These are phyloP conservation scores for Petromus typicus DNA, from an alignment of 2,113 vertebrate species.

Conservation along the genomic window DNA sequence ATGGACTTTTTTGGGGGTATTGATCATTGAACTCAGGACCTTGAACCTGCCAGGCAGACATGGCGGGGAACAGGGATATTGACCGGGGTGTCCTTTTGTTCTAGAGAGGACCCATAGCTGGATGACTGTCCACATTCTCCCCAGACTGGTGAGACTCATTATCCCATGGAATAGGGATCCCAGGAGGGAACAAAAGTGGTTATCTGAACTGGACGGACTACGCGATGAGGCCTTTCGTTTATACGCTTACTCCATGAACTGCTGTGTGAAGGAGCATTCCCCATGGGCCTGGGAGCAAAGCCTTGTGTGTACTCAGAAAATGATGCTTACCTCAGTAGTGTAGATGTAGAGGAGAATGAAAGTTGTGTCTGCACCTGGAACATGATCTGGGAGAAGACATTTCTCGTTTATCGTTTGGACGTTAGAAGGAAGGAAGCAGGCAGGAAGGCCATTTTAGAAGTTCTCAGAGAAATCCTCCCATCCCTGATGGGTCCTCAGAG, in stretches of 20 bases:
- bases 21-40: too few species aligned
- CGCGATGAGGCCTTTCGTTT: background rate
- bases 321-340: background rate
- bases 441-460: constrained; percentile 5
- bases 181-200: background rate
- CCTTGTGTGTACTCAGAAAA: background rate
- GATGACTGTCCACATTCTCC: background rate
- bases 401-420: background rate
- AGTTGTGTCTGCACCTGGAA: background rate
- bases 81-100: background rate
- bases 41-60: too few species aligned
- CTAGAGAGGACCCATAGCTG: background rate
- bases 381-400: background rate
- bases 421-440: background rate
- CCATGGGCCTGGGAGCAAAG: background rate
- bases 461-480: background rate
- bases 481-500: background rate
- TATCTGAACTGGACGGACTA: background rate
- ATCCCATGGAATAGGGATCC: background rate
- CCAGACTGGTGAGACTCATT: background rate
- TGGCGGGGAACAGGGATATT: background rate
- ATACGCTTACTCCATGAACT: background rate
- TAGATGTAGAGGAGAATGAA: background rate
- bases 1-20: too few species aligned
- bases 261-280: background rate